Percentiles rank a stretch among this genome's conserved stretches.
Conservation (phyloP, 2,113 vertebrate species). For the Cyphomyrus plagiostoma region DNA sequence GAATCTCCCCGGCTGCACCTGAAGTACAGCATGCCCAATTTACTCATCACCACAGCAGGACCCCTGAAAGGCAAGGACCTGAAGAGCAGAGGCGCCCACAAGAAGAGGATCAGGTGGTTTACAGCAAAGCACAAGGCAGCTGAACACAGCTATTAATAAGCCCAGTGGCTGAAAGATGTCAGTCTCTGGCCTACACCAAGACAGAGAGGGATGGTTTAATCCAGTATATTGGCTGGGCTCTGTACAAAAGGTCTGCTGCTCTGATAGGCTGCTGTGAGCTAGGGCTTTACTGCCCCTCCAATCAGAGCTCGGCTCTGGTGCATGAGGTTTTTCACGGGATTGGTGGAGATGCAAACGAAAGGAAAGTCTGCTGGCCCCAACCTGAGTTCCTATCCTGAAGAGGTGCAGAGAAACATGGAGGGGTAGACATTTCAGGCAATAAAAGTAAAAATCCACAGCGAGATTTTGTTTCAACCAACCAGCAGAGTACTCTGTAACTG, state of each 20-base stretch:
- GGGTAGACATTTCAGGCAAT: background rate
- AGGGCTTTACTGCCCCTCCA: background rate
- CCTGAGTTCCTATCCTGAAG: background rate
- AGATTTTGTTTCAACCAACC: background rate
- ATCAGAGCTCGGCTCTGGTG: background rate
- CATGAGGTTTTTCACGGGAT: background rate
- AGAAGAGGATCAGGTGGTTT: background rate
- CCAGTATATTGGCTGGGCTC: background rate
- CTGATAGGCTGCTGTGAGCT: background rate
- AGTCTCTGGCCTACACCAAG: background rate
- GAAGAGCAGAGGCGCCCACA: background rate
- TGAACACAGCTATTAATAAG: background rate
- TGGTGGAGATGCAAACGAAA: background rate
- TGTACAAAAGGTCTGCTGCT: background rate
- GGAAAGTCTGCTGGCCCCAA: background rate
- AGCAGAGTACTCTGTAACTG: background rate
- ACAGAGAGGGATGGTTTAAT: background rate
- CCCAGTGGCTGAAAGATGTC: background rate
- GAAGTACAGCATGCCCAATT: background rate
- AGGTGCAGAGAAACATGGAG: background rate
- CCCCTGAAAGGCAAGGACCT: background rate
- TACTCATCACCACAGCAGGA: background rate
- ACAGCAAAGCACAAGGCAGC: background rate
- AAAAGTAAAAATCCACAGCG: background rate
- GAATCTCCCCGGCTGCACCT: background rate